Conservation (phyloP, 2,797 vertebrate genomes). For the Pipistrellus pipistrellus region DNA sequence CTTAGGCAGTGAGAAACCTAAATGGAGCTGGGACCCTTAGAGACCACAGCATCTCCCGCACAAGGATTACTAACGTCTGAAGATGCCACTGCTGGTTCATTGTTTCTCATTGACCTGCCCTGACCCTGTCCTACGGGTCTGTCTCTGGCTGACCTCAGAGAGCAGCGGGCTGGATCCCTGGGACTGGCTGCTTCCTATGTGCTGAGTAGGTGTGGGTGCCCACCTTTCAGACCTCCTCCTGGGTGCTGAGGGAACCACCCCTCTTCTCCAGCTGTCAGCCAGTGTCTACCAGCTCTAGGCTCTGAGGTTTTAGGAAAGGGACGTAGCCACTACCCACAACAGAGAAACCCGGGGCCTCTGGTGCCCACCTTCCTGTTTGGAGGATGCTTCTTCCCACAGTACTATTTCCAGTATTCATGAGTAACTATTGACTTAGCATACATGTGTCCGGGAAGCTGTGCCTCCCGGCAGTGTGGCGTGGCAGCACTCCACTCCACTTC, state of each 20-base stretch:
- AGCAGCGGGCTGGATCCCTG: neutral
- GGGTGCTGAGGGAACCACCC: neutral
- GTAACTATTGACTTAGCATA: neutral
- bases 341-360: neutral
- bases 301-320: neutral
- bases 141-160: too few relatives aligned
- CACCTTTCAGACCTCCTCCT: neutral
- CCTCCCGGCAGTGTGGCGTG: neutral
- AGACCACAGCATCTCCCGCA: neutral
- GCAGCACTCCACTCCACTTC: neutral
- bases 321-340: neutral
- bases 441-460: neutral
- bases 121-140: neutral
- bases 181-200: neutral
- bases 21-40: neutral
- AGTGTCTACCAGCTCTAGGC: neutral
- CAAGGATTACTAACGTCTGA: neutral
- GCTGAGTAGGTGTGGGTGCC: neutral
- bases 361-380: neutral
- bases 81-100: neutral
- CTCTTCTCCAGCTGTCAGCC: neutral
- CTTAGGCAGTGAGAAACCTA: neutral
- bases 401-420: neutral
- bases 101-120: neutral
- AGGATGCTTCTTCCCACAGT: neutral